Evolutionary conservation across 1,140 invertebrate genomes (phyloP), one percentile per base, ranked within the genome.

Genomic region (Babylonia areolata): DNA sequence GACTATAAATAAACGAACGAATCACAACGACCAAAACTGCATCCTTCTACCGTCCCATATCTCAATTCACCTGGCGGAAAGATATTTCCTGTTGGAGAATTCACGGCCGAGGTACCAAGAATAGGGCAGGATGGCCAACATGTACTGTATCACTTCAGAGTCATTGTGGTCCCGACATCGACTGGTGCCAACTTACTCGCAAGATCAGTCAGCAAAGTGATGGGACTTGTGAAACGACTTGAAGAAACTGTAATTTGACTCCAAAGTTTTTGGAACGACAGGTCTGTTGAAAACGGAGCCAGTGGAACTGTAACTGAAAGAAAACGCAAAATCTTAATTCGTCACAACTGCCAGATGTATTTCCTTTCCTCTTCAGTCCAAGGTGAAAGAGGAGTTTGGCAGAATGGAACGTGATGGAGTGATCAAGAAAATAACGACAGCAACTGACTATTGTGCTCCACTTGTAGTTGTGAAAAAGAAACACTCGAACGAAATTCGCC

Each of bases 351-450:
- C 90, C 37, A 88, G 91, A 79, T 85, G 89, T 71, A 87, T 94
- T 15, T 92, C 93, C 2, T 89, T 92, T 78, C 86, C 89, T 71
- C 81, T 93, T 15, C 75, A 87, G 39, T 80, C 89, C 9, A 88
- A 90, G 88, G 89, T 94, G 2, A 91, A 93, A 88, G 51, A 33
- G 6, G 90, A 93, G 87, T 73, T 94, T 9, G 71, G 88, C 11
- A 73, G 87, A 75, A 92, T 94, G 89, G 89, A 88, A 58, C 89
- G 89, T 73, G n/a, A 79, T n/a, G 84, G 81, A 3, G 84, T 93
- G 15, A 91, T 91, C 54, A 77, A 85, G 17, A 83, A 80, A 71
- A 84, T 92, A 17, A 87, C 78, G 1, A 81, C 91, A 42, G 90
- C 90, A 46, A 90, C 90, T 58, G 86, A 75, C 1, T 92, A 88